phyloP scores from a whole-genome alignment of 2,888 invertebrate species.

The Sarcophaga subvicina region DNA sequence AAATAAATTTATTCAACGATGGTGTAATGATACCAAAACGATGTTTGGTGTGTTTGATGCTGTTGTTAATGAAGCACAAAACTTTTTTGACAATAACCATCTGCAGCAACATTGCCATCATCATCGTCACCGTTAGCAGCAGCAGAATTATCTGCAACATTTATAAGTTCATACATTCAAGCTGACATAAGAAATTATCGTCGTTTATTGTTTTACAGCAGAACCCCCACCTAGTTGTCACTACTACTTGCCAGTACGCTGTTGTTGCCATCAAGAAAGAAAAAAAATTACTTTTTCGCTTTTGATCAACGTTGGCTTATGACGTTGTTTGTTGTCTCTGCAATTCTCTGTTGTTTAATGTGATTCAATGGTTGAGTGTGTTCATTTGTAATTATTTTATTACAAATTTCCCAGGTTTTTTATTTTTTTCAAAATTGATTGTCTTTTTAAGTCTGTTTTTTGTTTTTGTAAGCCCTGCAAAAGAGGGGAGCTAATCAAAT shows the following conservation, averaged over 20 bases:
- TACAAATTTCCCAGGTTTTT: not conserved
- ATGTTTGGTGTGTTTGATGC: not conserved
- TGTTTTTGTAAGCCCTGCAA: not conserved
- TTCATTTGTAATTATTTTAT: not conserved
- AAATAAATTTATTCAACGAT: conserved; percentile 34
- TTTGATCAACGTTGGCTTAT: conserved; percentile 24
- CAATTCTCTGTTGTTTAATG: conserved; percentile 3
- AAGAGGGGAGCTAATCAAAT: not conserved
- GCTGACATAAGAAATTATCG: conserved; percentile 45
- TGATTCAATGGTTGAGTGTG: conserved; percentile 18
- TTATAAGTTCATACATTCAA: not conserved
- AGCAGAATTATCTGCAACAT: not conserved
- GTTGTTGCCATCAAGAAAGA: not conserved
- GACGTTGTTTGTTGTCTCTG: not conserved
- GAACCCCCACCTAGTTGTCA: conserved; percentile 44
- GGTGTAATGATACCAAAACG: conserved; percentile 34
- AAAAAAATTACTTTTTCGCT: too few relatives aligned
- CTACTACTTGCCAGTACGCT: not conserved
- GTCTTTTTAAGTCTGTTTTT: not conserved
- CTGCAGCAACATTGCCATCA: not conserved
- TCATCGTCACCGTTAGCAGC: conserved; percentile 15
- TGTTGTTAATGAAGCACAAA: conserved; percentile 40
- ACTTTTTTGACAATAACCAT: not conserved
- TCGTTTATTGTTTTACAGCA: conserved; percentile 50
- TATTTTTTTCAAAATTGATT: not conserved